A percentile compares a stretch with the other conserved stretches of the same genome.
Conservation (phyloP, 2,113 vertebrate genomes). For the Hippocampus guttulatus region DNA sequence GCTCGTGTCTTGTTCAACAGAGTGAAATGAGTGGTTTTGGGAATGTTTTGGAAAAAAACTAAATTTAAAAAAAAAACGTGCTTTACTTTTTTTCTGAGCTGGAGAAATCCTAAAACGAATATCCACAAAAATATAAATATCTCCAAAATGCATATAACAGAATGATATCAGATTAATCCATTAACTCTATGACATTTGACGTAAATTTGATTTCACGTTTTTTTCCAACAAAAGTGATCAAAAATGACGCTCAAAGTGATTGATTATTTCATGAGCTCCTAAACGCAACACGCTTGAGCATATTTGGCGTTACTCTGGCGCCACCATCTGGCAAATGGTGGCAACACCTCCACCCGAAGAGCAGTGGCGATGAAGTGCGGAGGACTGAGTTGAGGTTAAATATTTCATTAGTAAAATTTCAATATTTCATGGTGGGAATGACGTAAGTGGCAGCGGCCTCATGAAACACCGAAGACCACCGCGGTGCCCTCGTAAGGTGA, state of each 20-base stretch:
- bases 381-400: conserved; percentile 45
- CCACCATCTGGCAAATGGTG: conserved; percentile 58
- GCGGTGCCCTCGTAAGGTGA: background rate
- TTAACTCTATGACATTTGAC: background rate
- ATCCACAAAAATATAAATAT: too few relatives aligned
- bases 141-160: too few relatives aligned
- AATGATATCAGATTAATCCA: background rate
- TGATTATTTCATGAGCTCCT: background rate
- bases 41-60: background rate
- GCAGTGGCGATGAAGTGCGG: conserved; percentile 6
- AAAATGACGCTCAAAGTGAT: background rate
- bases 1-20: too few relatives aligned
- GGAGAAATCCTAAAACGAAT: too few relatives aligned
- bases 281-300: background rate
- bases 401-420: conserved; percentile 71
- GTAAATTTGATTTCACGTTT: background rate
- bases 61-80: background rate
- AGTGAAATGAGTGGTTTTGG: background rate
- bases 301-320: conserved; percentile 52
- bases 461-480: conserved; percentile 3
- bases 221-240: background rate
- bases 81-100: too few relatives aligned
- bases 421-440: conserved; percentile 67
- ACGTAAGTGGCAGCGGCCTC: conserved; percentile 58
- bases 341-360: background rate